phyloP scores from a whole-genome alignment of 2,797 vertebrate genomes.

The Cygnus olor region DNA sequence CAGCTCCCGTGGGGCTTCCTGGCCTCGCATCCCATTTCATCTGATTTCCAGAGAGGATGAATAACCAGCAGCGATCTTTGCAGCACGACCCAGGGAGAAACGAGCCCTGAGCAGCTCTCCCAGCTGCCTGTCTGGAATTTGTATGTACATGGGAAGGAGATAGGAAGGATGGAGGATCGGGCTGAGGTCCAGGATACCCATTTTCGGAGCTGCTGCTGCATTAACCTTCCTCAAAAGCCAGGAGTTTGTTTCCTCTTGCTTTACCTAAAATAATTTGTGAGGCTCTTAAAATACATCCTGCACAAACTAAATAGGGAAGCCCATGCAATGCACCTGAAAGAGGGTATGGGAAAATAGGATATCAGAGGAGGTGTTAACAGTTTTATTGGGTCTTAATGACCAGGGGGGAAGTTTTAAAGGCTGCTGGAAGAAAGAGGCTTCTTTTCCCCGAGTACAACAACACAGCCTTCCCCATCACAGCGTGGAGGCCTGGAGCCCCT shows the following conservation, averaged over 20 bases:
- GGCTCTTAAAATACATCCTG: neutral
- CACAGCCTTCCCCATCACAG: neutral
- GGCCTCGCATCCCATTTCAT: neutral
- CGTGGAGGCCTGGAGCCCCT: neutral
- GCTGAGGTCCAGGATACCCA: neutral
- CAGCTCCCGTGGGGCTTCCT: fast-evolving
- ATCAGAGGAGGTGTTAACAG: slow-evolving; percentile 38
- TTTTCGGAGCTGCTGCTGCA: neutral
- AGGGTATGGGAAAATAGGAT: neutral
- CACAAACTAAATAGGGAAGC: neutral
- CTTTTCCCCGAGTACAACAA: neutral
- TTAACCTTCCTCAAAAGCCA: neutral
- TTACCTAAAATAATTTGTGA: neutral
- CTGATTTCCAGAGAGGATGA: neutral
- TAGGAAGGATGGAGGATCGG: neutral
- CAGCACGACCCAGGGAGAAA: neutral
- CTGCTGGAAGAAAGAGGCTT: neutral
- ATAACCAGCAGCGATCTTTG: neutral
- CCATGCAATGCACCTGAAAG: neutral
- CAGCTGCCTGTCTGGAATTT: neutral
- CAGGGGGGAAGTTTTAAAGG: neutral
- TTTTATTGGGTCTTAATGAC: slow-evolving; percentile 30
- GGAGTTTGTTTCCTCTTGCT: slow-evolving; percentile 1
- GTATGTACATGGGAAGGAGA: neutral
- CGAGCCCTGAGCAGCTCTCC: neutral